These are phyloP conservation scores for Amiota minor DNA, from an alignment of 2,888 invertebrate genomes.

Conservation along the genomic window DNA sequence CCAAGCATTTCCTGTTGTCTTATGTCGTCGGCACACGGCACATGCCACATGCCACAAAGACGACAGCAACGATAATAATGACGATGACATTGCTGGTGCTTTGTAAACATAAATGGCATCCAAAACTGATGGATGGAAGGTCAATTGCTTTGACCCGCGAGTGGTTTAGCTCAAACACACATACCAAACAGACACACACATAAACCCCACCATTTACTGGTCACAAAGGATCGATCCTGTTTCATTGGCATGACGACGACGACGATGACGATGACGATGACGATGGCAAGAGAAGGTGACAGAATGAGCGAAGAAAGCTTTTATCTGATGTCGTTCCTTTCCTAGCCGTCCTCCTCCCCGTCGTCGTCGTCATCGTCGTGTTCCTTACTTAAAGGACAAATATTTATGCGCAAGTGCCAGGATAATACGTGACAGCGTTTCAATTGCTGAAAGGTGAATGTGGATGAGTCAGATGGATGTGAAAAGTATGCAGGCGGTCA, in stretches of 20 bases:
- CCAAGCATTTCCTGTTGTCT: too few relatives aligned
- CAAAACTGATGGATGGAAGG: slow-evolving; percentile 58
- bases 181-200: not conserved
- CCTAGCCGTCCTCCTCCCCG: not conserved
- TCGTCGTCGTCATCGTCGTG: not conserved
- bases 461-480: too few relatives aligned
- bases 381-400: not conserved
- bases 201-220: not conserved
- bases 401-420: slow-evolving; percentile 24
- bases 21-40: not conserved
- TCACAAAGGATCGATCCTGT: not conserved
- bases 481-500: too few relatives aligned
- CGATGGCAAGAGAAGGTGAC: too few relatives aligned
- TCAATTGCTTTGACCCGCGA: slow-evolving; percentile 61
- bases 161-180: not conserved
- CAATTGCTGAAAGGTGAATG: slow-evolving; percentile 5
- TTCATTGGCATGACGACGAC: too few relatives aligned
- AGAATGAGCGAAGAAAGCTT: not conserved
- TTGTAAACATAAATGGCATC: slow-evolving; percentile 27
- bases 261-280: too few relatives aligned
- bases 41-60: not conserved
- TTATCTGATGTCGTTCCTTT: not conserved
- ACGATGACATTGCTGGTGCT: slow-evolving; percentile 5
- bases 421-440: slow-evolving; percentile 25
- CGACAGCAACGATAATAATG: not conserved